These are phyloP conservation scores for Myioborus miniatus DNA, from an alignment of 2,797 vertebrate species.

Conservation along the genomic window DNA sequence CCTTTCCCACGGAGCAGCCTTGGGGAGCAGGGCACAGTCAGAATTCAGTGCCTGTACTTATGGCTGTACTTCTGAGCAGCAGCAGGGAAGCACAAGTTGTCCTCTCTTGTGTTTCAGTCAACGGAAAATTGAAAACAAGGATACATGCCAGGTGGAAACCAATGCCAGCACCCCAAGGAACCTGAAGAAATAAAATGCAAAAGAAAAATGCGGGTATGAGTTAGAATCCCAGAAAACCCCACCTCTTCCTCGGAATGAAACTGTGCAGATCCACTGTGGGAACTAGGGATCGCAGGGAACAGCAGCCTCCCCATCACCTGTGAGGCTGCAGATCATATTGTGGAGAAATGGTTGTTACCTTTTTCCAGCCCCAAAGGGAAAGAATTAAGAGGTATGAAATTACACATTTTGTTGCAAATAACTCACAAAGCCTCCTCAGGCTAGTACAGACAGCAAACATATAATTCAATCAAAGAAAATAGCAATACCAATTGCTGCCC, in stretches of 20 bases:
- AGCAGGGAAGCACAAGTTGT: background rate
- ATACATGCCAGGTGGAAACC: background rate
- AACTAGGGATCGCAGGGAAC: background rate
- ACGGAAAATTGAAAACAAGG: background rate
- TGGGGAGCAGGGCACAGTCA: background rate
- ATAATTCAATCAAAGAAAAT: constrained; percentile 2
- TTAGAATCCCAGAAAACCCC: background rate
- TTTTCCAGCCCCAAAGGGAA: background rate
- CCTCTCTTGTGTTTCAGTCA: background rate
- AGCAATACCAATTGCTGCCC: background rate
- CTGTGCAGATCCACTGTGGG: background rate
- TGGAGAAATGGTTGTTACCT: background rate
- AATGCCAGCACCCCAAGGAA: background rate
- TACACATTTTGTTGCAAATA: background rate
- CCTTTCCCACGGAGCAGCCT: background rate
- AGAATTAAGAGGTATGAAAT: constrained; percentile 14
- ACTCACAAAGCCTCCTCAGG: constrained; percentile 19
- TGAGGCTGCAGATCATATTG: background rate
- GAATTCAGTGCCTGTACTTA: background rate
- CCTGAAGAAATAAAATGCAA: background rate
- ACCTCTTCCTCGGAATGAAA: background rate
- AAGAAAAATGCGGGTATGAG: background rate
- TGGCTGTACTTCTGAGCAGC: background rate
- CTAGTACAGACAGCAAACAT: background rate
- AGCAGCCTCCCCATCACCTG: background rate